Percentiles rank a stretch among this genome's conserved stretches.
Conservation (phyloP, 2,113 vertebrate species). For the Chroicocephalus ridibundus region DNA sequence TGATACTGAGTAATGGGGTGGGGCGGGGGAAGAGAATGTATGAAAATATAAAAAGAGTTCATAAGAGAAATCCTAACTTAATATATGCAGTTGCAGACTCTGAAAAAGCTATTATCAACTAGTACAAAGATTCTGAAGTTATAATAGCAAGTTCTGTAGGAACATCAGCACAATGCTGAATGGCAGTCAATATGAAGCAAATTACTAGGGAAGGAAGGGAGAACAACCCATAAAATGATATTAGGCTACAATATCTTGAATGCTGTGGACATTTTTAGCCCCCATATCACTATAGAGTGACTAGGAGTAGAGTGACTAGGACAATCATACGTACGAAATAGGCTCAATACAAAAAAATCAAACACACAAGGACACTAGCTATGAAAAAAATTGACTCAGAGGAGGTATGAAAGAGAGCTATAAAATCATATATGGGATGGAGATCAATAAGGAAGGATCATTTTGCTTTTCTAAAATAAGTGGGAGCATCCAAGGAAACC, state of each 20-base stretch:
- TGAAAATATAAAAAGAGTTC: not conserved
- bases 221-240: not conserved
- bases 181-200: not conserved
- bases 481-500: not conserved
- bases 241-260: not conserved
- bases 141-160: not conserved
- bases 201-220: not conserved
- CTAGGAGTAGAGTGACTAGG: not conserved
- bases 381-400: not conserved
- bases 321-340: not conserved
- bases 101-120: slow-evolving; percentile 3
- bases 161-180: not conserved
- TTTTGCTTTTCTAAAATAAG: not conserved
- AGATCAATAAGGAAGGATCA: not conserved
- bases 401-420: not conserved
- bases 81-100: not conserved
- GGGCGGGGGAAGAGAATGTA: not conserved
- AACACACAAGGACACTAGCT: not conserved
- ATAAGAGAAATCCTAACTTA: not conserved
- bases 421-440: not conserved
- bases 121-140: not conserved
- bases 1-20: not conserved
- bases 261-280: not conserved
- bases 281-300: not conserved
- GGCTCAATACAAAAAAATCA: not conserved